These are phyloP conservation scores for Sycobia sp. DNA, from an alignment of 1,140 invertebrate species.

Conservation along the genomic window DNA sequence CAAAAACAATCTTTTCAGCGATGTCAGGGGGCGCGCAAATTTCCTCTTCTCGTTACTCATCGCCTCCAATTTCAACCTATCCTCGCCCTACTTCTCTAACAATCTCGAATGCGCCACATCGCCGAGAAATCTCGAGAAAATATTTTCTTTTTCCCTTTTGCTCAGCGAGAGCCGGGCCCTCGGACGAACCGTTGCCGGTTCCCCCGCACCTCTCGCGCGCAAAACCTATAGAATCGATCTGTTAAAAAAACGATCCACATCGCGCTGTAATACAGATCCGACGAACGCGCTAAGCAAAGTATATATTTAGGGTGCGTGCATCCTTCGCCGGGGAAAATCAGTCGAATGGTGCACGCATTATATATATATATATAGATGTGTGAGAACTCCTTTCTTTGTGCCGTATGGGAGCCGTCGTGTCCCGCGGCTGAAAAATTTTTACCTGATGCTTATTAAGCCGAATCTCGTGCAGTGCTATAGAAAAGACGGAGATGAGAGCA, in stretches of 20 bases:
- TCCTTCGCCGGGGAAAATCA: background rate
- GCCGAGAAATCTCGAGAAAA: slow-evolving; percentile 24
- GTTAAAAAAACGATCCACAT: too few species aligned
- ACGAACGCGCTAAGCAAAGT: too few species aligned
- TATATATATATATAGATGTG: too few species aligned
- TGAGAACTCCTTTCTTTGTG: background rate
- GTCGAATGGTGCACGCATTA: too few species aligned
- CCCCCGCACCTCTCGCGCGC: background rate
- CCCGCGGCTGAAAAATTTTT: slow-evolving; percentile 6
- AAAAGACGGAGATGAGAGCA: too few species aligned
- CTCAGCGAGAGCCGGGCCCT: background rate
- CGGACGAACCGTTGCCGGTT: background rate
- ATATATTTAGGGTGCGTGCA: too few species aligned
- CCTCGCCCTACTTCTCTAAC: background rate
- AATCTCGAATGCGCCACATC: background rate
- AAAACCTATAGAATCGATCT: too few species aligned
- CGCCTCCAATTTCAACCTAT: background rate
- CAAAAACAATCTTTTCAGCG: slow-evolving; percentile 24
- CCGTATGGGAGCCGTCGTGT: background rate
- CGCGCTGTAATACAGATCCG: too few species aligned
- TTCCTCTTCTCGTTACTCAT: background rate
- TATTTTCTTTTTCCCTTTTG: slow-evolving; percentile 21
- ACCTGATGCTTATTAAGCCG: background rate
- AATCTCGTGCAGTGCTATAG: too few species aligned
- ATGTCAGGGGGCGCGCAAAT: background rate